These are phyloP conservation scores for Geotrypetes seraphini DNA, from an alignment of 2,797 vertebrate genomes.

Conservation along the genomic window DNA sequence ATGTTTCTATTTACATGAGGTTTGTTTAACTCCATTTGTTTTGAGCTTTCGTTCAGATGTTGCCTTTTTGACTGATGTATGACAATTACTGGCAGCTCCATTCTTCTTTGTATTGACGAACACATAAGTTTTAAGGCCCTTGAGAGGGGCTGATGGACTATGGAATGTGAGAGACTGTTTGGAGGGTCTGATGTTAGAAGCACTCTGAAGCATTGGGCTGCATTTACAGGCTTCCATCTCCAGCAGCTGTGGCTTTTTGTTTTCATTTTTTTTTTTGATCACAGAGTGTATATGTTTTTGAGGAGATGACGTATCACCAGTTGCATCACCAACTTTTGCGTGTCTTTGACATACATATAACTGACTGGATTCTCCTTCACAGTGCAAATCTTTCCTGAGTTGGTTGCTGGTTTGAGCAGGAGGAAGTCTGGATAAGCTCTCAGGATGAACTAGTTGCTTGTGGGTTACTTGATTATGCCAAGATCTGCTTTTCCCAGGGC, in stretches of 20 bases:
- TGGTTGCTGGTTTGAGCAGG: slow-evolving; percentile 5
- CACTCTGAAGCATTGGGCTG: slow-evolving; percentile 24
- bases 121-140: slow-evolving; percentile 3
- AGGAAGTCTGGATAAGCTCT: slow-evolving; percentile 12
- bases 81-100: slow-evolving; percentile 7
- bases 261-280: slow-evolving; percentile 17
- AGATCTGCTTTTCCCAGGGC: slow-evolving; percentile 32
- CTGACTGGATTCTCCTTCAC: background rate
- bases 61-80: slow-evolving; percentile 6
- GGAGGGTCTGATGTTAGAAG: slow-evolving; percentile 31
- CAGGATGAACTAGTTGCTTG: slow-evolving; percentile 15
- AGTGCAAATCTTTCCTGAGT: slow-evolving; percentile 3
- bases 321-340: background rate
- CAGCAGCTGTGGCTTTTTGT: slow-evolving; percentile 10
- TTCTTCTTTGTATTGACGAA: slow-evolving; percentile 39
- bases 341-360: background rate
- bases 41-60: slow-evolving; percentile 35
- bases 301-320: background rate
- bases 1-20: slow-evolving; percentile 13
- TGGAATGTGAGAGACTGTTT: background rate
- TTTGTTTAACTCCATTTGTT: slow-evolving; percentile 28
- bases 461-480: slow-evolving; percentile 7
- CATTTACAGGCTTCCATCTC: background rate
- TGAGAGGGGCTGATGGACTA: slow-evolving; percentile 7
- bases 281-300: slow-evolving; percentile 21